Evolutionary conservation across 2,797 vertebrate species (phyloP).

Genomic region (Caiman crocodilus): DNA sequence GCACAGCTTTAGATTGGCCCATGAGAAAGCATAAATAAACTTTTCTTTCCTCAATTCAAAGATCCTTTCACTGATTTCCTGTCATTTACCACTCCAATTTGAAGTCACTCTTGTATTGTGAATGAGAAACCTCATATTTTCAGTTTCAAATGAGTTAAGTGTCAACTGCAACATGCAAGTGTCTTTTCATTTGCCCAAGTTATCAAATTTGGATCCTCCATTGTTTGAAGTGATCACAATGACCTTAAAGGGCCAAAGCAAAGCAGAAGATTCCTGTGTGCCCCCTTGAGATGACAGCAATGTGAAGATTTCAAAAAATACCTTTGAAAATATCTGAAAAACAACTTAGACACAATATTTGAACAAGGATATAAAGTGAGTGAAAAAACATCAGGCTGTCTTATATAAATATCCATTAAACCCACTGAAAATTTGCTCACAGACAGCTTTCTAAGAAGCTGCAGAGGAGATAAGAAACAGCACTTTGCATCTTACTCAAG

Average conservation of each 20-base stretch:
- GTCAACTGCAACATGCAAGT: background rate
- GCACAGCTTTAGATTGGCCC: background rate
- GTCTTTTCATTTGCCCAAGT: background rate
- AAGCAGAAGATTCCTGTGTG: background rate
- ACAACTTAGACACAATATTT: background rate
- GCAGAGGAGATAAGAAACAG: background rate
- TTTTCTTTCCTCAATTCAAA: too few relatives aligned
- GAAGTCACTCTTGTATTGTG: background rate
- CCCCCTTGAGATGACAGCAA: background rate
- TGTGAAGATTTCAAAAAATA: background rate
- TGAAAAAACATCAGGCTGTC: background rate
- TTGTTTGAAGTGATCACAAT: background rate
- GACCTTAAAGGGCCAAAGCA: background rate
- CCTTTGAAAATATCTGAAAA: constrained; percentile 14
- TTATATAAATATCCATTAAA: background rate
- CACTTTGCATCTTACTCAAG: background rate
- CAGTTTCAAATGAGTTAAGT: background rate
- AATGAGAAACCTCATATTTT: background rate
- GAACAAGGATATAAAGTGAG: background rate
- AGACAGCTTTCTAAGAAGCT: background rate
- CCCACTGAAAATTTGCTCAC: background rate
- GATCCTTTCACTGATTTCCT: too few relatives aligned
- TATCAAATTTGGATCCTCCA: background rate
- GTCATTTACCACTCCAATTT: background rate
- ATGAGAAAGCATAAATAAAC: background rate